Base-by-base conservation (phyloP, 2,113 vertebrate genomes). In the Ailurus styani region DNA sequence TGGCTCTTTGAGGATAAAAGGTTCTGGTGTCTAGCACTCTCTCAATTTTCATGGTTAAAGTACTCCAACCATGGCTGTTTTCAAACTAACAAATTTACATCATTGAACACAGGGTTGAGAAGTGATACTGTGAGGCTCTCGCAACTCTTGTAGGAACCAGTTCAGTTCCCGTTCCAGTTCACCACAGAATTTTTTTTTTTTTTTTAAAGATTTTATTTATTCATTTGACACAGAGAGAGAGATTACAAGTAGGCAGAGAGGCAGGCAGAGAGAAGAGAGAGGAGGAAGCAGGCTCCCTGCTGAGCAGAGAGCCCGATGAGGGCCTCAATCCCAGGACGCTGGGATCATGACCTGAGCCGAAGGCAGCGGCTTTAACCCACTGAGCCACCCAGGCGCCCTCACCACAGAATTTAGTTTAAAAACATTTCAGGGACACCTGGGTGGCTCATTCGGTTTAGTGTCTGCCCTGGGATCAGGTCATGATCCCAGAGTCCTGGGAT, bases 41-140 rank as follows among this genome's bases (percentile, higher is more conserved):
- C 1, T 1, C 2, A 25, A 25, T 64, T 37, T 55, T 23, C 17
- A 15, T 55, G 50, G 4, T 72, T 88, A 62, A 90, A 50, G 27
- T 40, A 11, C 4, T 55, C 2, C 13, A 47, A 12, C 5, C 9
- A 14, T 55, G 11, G 12, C 9, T 90, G 23, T 83, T 86, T 64
- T 55, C 37, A 79, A 62, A 11, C 20, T 60, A 91, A 90, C 34
- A 93, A 15, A 82, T 6, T 77, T 37, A 47, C 11, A 3, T 87
- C 29, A 70, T 7, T 82, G 50, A 87, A 78, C 4, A 54, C 2
- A 20, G 10, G 47, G 17, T 20, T 81, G 29, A 77, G 29, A 93
- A 81, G 2, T 50, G 10, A 15, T 83, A 2, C 1, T n/a, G 57
- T 3, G 34, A 2, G 13, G 4, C 0, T 81, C 3, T 90, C 6